Evolutionary conservation across 2,888 invertebrate genomes (phyloP), one percentile per base, ranked within the genome.

Genomic region (Myopa tessellatipennis): DNA sequence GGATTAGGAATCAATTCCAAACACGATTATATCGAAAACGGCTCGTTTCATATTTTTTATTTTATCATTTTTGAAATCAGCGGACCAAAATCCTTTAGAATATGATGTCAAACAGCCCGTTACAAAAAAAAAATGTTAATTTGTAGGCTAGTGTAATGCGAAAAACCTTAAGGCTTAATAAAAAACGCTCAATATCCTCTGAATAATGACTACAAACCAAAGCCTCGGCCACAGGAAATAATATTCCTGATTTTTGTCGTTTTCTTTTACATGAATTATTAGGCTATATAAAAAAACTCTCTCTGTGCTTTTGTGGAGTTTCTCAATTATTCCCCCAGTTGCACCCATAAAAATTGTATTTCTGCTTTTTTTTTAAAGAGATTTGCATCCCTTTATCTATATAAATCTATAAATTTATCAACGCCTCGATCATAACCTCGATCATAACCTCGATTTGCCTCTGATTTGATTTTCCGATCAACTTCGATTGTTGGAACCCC

Each of bases 21-120:
- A n/a, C n/a, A n/a, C n/a, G n/a, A n/a, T n/a, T n/a, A n/a, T n/a
- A n/a, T n/a, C n/a, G n/a, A n/a, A n/a, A n/a, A n/a, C n/a, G n/a
- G n/a, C n/a, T n/a, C n/a, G n/a, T n/a, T n/a, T n/a, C n/a, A n/a
- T n/a, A n/a, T n/a, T n/a, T n/a, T n/a, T n/a, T n/a, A n/a, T n/a
- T n/a, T n/a, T n/a, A n/a, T n/a, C n/a, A n/a, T n/a, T n/a, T n/a
- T n/a, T n/a, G n/a, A n/a, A n/a, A n/a, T n/a, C n/a, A n/a, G n/a
- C n/a, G n/a, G n/a, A n/a, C n/a, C n/a, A n/a, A n/a, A n/a, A n/a
- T n/a, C n/a, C n/a, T n/a, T n/a, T n/a, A n/a, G n/a, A n/a, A 73
- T 45, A n/a, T n/a, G n/a, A n/a, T n/a, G n/a, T n/a, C 72, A 73
- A n/a, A 61, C 72, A 61, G 72, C 72, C 10, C 60, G 60, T 60